Conservation (phyloP, 2,888 invertebrate genomes). For the Acholoe squamosa region DNA sequence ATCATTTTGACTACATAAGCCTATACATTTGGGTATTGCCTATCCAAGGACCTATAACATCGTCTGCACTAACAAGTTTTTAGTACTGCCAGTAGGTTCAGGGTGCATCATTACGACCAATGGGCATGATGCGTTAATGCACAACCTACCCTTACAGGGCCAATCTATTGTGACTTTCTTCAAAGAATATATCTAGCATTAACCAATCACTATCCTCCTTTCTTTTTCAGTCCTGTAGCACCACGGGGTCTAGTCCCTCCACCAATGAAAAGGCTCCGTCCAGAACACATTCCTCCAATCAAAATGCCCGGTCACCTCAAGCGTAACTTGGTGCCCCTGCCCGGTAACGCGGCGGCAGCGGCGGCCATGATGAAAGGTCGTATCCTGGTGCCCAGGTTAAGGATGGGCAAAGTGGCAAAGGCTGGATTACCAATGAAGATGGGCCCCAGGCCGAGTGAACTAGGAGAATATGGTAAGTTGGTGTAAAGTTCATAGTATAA, state of each 20-base stretch:
- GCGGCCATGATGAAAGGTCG: conserved; percentile 58
- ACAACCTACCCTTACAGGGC: neutral
- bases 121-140: no score
- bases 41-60: no score
- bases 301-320: conserved; percentile 59
- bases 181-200: neutral
- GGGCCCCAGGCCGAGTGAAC: conserved; percentile 22
- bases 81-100: neutral
- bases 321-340: conserved; percentile 40
- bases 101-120: no score
- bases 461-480: conserved; percentile 53
- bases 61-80: neutral
- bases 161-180: neutral
- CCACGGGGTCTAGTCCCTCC: conserved; percentile 40
- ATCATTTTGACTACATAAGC: no score
- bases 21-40: no score
- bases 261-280: conserved; percentile 51
- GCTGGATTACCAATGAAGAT: conserved; percentile 27
- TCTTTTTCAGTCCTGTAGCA: conserved; percentile 3
- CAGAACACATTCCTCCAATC: conserved; percentile 50
- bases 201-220: neutral
- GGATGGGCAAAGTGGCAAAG: conserved; percentile 35
- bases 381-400: conserved; percentile 47
- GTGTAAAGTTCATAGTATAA: no score
- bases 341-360: conserved; percentile 47